Percentiles rank a stretch among this genome's conserved stretches.
phyloP scores from a whole-genome alignment of 2,797 vertebrate genomes.

The Aplochiton taeniatus region DNA sequence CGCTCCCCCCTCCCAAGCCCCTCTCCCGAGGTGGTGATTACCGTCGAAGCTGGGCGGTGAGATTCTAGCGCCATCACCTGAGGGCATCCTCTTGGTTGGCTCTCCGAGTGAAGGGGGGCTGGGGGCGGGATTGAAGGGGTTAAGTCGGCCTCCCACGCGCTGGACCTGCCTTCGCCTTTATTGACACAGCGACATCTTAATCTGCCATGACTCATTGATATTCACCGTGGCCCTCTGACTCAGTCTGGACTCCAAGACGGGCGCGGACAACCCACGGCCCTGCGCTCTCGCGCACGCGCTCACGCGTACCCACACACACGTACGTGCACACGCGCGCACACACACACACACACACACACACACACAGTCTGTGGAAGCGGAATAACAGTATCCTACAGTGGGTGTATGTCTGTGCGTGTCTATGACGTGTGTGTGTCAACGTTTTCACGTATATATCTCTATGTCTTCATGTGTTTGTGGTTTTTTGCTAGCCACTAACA shows the following conservation, averaged over 20 bases:
- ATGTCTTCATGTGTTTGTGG: neutral
- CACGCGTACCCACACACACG: too few species aligned
- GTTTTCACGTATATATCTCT: neutral
- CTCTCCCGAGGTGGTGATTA: too few species aligned
- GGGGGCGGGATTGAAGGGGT: constrained; percentile 30
- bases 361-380: too few species aligned
- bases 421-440: constrained; percentile 9
- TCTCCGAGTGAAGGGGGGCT: too few species aligned
- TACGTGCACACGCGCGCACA: too few species aligned
- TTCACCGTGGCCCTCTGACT: constrained; percentile 58
- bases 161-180: constrained; percentile 47
- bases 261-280: constrained; percentile 10
- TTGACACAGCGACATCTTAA: constrained; percentile 62
- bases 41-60: too few species aligned
- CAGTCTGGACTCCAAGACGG: constrained; percentile 49
- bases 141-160: constrained; percentile 58
- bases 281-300: too few species aligned
- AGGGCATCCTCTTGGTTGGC: too few species aligned
- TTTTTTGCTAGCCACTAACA: too few species aligned
- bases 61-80: too few species aligned
- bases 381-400: neutral
- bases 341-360: too few species aligned
- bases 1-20: too few species aligned
- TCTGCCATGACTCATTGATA: constrained; percentile 63
- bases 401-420: constrained; percentile 13